A percentile compares a stretch with the other conserved stretches of the same genome.
These are phyloP conservation scores for Omphaloscelis lunosa DNA, from an alignment of 2,888 invertebrate species.

Conservation along the genomic window DNA sequence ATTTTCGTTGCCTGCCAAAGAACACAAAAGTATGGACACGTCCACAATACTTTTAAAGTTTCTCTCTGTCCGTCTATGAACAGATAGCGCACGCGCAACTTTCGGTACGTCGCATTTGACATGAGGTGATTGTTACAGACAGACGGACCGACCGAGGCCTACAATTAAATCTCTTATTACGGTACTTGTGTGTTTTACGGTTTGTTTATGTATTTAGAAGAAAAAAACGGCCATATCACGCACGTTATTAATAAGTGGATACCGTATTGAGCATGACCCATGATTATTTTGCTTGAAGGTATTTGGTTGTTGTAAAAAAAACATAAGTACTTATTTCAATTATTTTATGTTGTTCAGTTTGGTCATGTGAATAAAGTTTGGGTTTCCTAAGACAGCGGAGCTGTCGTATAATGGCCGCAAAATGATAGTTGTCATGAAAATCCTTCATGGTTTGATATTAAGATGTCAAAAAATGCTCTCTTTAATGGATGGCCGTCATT, in stretches of 20 bases:
- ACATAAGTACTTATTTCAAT: not conserved
- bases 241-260: slow-evolving; percentile 8
- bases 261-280: not conserved
- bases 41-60: slow-evolving; percentile 29
- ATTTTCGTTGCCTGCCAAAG: slow-evolving; percentile 10
- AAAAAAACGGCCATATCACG: slow-evolving; percentile 21
- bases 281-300: not conserved
- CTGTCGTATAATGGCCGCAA: not conserved
- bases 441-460: too few species aligned
- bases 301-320: not conserved
- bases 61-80: not conserved
- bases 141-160: slow-evolving; percentile 19
- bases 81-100: slow-evolving; percentile 40
- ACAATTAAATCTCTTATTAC: slow-evolving; percentile 58
- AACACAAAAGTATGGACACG: slow-evolving; percentile 27
- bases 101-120: slow-evolving; percentile 32
- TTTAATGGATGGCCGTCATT: not conserved
- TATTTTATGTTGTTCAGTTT: not conserved
- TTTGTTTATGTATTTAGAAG: slow-evolving; percentile 23
- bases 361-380: not conserved
- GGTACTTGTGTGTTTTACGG: slow-evolving; percentile 48
- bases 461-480: not conserved
- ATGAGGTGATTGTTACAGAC: slow-evolving; percentile 27
- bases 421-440: too few species aligned
- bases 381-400: not conserved